Base-by-base conservation (phyloP, 2,113 vertebrate species). In the Gambusia holbrooki region DNA sequence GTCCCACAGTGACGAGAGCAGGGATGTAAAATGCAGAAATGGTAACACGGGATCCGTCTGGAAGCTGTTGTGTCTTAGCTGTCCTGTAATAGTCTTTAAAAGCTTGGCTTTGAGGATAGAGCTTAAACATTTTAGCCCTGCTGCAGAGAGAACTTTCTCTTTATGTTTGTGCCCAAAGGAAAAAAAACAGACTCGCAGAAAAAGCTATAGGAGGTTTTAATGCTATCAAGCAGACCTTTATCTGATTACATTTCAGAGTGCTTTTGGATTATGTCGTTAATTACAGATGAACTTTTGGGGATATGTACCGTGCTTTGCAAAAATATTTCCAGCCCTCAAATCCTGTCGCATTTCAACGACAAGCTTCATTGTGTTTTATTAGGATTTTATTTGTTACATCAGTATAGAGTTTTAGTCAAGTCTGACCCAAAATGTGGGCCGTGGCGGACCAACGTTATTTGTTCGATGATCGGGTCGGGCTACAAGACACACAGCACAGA, bases 61-160 rank as follows among this genome's bases (percentile, higher is more conserved):
- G 72, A 69, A 63, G 45, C 73, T 79, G 87, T 74, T 71, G 87
- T 64, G 35, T 85, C 71, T 54, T 61, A 19, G 62, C 22, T 66
- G 69, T 85, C 79, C 74, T 14, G 80, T 69, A 82, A 81, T 80
- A 81, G 87, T 42, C 77, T 66, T 66, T 62, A 3, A 42, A 69
- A 78, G 71, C 68, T 69, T 2, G 62, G 40, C 80, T 73, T 60
- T 17, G 33, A 80, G 86, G 77, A 75, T 51, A 64, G 63, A 77
- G 54, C 69, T 78, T 81, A 72, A 73, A 35, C 79, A 69, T 42
- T 66, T 74, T 67, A 82, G 83, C 68, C 73, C 35, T 27, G 42
- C 70, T 77, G 64, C 82, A 85, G 81, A 79, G 81, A 79, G 71
- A 35, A 74, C 54, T 76, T 12, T 65, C 32, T 63, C 15, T 15